These are phyloP conservation scores for Meliscaeva auricollis DNA, from an alignment of 2,888 invertebrate genomes.

Conservation along the genomic window DNA sequence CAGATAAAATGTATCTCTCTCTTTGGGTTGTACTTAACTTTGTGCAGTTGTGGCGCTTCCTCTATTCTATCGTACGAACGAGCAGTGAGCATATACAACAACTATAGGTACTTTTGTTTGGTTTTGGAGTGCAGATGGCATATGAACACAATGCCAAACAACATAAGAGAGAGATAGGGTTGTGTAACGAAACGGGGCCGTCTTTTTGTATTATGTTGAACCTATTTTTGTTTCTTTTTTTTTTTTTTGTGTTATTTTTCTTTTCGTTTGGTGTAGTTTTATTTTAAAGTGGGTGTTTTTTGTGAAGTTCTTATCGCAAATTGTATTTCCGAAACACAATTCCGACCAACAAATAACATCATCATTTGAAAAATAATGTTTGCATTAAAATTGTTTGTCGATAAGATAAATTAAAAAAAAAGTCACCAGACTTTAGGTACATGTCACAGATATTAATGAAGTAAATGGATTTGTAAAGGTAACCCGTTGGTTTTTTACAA, in stretches of 20 bases:
- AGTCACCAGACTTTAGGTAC: too few relatives aligned
- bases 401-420: constrained; percentile 57
- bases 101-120: constrained; percentile 33
- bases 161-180: constrained; percentile 49
- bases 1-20: constrained; percentile 65
- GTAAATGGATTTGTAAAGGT: neutral
- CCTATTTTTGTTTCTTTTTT: constrained; percentile 6
- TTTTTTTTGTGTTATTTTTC: constrained; percentile 8
- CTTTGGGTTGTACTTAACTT: constrained; percentile 55
- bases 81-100: constrained; percentile 4
- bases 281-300: constrained; percentile 39
- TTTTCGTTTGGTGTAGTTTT: neutral
- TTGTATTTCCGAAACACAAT: constrained; percentile 57
- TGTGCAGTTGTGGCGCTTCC: constrained; percentile 61
- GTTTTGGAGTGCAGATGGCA: constrained; percentile 67
- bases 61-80: constrained; percentile 17
- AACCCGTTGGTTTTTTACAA: neutral
- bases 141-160: constrained; percentile 57
- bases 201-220: constrained; percentile 34
- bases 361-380: constrained; percentile 46
- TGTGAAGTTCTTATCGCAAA: constrained; percentile 65
- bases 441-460: neutral
- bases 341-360: constrained; percentile 23
- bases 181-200: constrained; percentile 54
- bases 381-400: constrained; percentile 63